Evolutionary conservation across 2,113 vertebrate genomes (phyloP), one percentile per base, ranked within the genome.

Genomic region (Menura novaehollandiae): DNA sequence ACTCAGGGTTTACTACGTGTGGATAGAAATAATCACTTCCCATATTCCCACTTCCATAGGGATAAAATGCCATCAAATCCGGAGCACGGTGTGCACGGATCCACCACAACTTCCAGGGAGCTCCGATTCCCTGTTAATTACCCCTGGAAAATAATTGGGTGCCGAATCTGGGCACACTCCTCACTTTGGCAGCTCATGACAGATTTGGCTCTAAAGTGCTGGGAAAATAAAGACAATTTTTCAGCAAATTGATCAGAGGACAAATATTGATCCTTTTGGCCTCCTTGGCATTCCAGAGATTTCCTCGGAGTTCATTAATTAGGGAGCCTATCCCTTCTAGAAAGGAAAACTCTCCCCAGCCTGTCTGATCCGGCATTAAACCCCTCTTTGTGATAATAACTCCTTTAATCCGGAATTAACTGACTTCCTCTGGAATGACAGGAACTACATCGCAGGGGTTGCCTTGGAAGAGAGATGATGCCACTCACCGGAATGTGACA

Each of bases 111-210:
- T 89, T 39, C 78, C 95, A 63, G 53, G 74, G 44, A 95, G 72
- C 60, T 82, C 60, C 59, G 49, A 35, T 28, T 9, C 9, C 93
- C 83, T 32, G 60, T 28, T 80, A 93, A 88, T 89, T 94, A 49
- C 23, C 68, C 94, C 24, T 10, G 78, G 35, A 28, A 83, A 96
- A 80, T 95, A 85, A 89, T 56, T 86, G 91, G 94, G 94, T 32
- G 72, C 37, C 51, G 46, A 88, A 93, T 33, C 60, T 79, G 90
- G 87, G 74, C 90, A 75, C 23, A 2, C 60, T n/a, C 9, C 93
- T 62, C 33, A 3, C 47, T 4, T 39, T 95, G 94, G 94, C 96
- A 96, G 91, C 71, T 67, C 94, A 88, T 93, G 49, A 93, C 85
- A 94, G 51, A 12, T 62, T 73, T 37, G 41, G 13, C 88, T 91